A percentile compares a stretch with the other conserved stretches of the same genome.
Evolutionary conservation across 2,888 invertebrate genomes (phyloP).

Genomic region (Cerceris ruficornis): DNA sequence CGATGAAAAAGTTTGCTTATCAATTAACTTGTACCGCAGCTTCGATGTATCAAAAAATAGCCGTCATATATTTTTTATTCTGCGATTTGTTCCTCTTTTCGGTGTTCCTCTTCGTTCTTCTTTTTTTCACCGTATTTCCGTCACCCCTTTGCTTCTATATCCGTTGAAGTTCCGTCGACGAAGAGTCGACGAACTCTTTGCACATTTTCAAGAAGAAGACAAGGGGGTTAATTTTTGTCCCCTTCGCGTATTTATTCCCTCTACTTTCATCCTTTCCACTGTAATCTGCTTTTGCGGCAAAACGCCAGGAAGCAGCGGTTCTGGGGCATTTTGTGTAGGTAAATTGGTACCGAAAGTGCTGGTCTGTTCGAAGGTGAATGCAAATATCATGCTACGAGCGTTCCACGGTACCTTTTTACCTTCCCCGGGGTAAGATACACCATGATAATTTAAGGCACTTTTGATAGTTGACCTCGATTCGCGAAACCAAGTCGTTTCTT

Average conservation of each 20-base stretch:
- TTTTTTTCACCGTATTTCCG: too few species aligned
- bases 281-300: conserved; percentile 40
- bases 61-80: too few species aligned
- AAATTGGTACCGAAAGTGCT: conserved; percentile 54
- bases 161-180: too few species aligned
- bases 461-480: conserved; percentile 15
- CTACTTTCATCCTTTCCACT: conserved; percentile 33
- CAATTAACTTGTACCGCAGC: background rate
- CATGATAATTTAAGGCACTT: conserved; percentile 47
- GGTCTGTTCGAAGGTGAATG: conserved; percentile 45
- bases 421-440: conserved; percentile 19
- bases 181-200: too few species aligned
- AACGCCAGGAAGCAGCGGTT: conserved; percentile 8
- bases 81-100: background rate
- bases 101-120: background rate
- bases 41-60: background rate
- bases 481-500: background rate
- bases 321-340: conserved; percentile 13
- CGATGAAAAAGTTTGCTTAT: conserved; percentile 5
- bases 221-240: conserved; percentile 29
- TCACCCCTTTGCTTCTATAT: too few species aligned
- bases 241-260: conserved; percentile 24
- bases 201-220: background rate
- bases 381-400: conserved; percentile 36
- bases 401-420: conserved; percentile 16